Evolutionary conservation across 2,888 invertebrate species (phyloP).

Genomic region (Mechanitis messenoides): DNA sequence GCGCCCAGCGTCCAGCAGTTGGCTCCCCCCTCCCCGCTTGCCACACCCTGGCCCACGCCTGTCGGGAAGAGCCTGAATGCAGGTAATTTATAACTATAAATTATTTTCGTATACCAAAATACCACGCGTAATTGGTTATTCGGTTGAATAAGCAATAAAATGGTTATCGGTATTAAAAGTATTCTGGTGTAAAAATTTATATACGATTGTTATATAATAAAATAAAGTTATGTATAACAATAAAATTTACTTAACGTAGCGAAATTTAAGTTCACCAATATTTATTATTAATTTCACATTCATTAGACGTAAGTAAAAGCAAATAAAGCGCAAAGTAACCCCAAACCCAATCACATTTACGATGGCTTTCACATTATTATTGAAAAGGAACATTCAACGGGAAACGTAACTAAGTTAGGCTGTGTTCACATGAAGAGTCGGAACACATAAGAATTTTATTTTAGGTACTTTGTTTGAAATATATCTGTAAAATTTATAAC

Average conservation of each 20-base stretch:
- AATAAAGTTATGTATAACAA: no score
- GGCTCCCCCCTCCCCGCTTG: conserved; percentile 88
- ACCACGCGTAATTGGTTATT: neutral
- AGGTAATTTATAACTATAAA: conserved; percentile 72
- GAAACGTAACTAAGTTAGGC: conserved; percentile 19
- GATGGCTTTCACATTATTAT: conserved; percentile 25
- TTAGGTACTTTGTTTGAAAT: neutral
- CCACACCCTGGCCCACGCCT: conserved; percentile 88
- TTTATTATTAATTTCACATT: conserved; percentile 8
- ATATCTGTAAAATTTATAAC: no score
- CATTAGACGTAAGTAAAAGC: conserved; percentile 19
- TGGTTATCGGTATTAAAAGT: no score
- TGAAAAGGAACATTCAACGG: conserved; percentile 16
- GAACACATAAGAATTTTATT: conserved; percentile 4
- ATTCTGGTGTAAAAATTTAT: neutral
- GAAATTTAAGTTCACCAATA: no score
- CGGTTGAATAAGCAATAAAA: no score
- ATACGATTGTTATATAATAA: no score
- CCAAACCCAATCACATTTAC: conserved; percentile 31
- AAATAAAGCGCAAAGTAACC: conserved; percentile 18
- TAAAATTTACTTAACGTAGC: no score
- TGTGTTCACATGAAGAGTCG: conserved; percentile 7
- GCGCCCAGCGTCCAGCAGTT: conserved; percentile 87
- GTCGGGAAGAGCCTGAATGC: conserved; percentile 89
- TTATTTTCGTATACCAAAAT: neutral